phyloP scores from a whole-genome alignment of 1,140 invertebrate genomes.

The Penaeus chinensis region DNA sequence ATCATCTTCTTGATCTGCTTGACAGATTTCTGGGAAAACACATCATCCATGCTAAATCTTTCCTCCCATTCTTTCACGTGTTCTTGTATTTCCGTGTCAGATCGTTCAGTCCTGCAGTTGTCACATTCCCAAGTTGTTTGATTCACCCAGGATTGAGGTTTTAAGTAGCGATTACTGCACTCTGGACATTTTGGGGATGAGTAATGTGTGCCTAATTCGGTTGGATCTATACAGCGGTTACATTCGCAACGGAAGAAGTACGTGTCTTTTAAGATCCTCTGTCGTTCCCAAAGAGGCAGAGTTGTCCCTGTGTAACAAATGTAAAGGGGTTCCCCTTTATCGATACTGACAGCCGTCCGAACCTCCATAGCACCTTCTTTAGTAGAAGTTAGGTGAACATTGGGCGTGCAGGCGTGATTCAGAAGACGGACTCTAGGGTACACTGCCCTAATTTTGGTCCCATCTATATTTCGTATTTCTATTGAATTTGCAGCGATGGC shows the following conservation, averaged over 20 bases:
- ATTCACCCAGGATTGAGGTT: conserved; percentile 74
- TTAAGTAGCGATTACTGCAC: conserved; percentile 64
- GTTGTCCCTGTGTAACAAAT: conserved; percentile 58
- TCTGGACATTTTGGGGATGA: conserved; percentile 57
- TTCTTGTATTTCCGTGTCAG: conserved; percentile 73
- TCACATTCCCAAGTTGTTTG: conserved; percentile 75
- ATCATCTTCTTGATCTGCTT: conserved; percentile 6
- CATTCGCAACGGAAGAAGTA: conserved; percentile 60
- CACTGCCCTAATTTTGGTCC: conserved; percentile 67
- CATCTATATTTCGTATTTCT: conserved; percentile 37
- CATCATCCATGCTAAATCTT: conserved; percentile 49
- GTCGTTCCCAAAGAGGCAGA: conserved; percentile 56
- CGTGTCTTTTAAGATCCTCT: conserved; percentile 22
- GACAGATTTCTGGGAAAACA: conserved; percentile 23
- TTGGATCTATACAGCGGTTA: conserved; percentile 56
- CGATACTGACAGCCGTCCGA: conserved; percentile 48
- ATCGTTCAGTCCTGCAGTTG: conserved; percentile 72
- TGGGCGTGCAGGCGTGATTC: conserved; percentile 82
- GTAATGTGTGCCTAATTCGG: conserved; percentile 58
- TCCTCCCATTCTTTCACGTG: conserved; percentile 70
- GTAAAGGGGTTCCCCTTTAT: conserved; percentile 43
- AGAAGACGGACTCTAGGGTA: conserved; percentile 80
- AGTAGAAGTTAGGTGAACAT: conserved; percentile 83
- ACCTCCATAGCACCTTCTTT: conserved; percentile 74
- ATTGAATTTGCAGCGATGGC: conserved; percentile 54